Evolutionary conservation across 2,797 vertebrate genomes (phyloP).

Genomic region (Molossus molossus): DNA sequence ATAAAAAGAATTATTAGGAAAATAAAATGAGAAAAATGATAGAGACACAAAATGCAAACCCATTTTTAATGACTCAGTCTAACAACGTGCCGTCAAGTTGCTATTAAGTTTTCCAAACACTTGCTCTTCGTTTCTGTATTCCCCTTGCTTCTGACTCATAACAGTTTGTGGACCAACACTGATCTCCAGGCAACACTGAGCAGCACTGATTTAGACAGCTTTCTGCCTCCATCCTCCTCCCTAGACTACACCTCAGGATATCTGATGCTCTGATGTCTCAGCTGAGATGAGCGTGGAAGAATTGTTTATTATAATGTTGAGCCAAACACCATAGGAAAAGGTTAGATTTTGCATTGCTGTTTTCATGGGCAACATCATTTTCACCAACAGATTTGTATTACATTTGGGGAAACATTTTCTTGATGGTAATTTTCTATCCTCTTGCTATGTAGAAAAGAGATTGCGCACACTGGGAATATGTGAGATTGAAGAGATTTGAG

Average conservation of each 20-base stretch:
- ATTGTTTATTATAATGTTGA: not conserved
- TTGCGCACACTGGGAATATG: not conserved
- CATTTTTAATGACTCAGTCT: not conserved
- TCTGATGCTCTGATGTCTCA: not conserved
- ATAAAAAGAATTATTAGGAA: conserved; percentile 20
- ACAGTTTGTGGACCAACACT: not conserved
- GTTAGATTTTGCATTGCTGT: not conserved
- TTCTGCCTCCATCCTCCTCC: not conserved
- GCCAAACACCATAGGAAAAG: not conserved
- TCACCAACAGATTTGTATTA: not conserved
- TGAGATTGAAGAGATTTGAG: not conserved
- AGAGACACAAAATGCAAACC: not conserved
- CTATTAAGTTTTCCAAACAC: not conserved
- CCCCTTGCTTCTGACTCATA: not conserved
- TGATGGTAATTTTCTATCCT: not conserved
- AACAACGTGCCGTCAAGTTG: not conserved
- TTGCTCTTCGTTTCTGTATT: not conserved
- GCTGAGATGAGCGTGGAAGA: not conserved
- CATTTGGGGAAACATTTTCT: not conserved
- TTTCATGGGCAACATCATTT: not conserved
- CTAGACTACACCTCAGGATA: not conserved
- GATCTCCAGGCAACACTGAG: not conserved
- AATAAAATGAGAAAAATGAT: not conserved
- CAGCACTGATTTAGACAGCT: not conserved
- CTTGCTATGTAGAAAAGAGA: not conserved